Base-by-base conservation (phyloP, 2,888 invertebrate species). In the Autographa gamma region DNA sequence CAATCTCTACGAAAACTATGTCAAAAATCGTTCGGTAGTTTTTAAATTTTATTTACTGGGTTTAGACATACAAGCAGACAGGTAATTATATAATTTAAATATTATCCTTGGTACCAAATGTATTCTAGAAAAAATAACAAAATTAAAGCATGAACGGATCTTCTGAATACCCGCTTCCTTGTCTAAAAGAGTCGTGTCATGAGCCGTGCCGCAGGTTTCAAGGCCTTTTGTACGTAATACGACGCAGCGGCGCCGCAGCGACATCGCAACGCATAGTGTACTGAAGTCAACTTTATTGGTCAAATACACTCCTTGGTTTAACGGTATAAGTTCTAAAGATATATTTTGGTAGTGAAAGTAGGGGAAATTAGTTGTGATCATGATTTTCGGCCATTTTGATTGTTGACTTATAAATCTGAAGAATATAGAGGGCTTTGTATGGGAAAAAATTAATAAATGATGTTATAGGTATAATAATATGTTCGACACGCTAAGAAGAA, bases 231-330 rank as follows among this genome's bases (percentile, higher is more conserved):
- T n/a, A 25, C 48, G 5, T 48, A n/a, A n/a, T 16, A n/a, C 13
- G 54, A 5, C 54, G 54, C 19, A 18, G 19, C 54, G 54, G 54
- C 54, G 54, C 54, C 54, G 54, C 54, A 25, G 19, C 13, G 25
- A 56, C 25, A 25, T 25, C 54, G 11, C 54, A 25, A 56, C 19
- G 19, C 11, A 19, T 18, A 9, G 54, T 54, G 25, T 25, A 19
- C 54, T 19, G 14, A 65, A 68, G 38, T 65, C 62, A 13, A 25
- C 31, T 59, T 72, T 65, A 62, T 68, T 59, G 14, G 56, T 5
- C 41, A 13, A 62, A 13, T 48, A 32, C 56, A 9, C 66, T 59
- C 14, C 43, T 6, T 25, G 16, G 8, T 25, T 38, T 16, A 19
- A 38, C 7, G 25, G 38, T 63, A 52, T 4, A 41, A 32, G 31